These are phyloP conservation scores for Pagrus major DNA, from an alignment of 2,113 vertebrate species.

Conservation along the genomic window DNA sequence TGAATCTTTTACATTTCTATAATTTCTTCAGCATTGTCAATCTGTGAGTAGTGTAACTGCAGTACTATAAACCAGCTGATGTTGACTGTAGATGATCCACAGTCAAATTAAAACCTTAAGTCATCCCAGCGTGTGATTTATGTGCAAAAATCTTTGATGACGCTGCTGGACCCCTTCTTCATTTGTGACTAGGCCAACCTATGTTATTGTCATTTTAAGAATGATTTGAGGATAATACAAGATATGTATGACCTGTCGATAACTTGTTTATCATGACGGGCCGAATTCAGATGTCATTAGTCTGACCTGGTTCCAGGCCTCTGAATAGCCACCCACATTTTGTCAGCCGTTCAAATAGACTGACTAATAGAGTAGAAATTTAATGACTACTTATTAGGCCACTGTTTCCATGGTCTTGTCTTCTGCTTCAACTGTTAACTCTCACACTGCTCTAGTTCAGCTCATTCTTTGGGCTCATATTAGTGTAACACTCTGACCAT, in stretches of 20 bases:
- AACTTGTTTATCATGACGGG: too few species aligned
- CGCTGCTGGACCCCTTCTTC: too few species aligned
- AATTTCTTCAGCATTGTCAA: neutral
- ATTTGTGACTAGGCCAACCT: neutral
- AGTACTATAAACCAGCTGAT: neutral
- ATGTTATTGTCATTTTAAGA: too few species aligned
- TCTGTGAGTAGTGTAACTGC: neutral
- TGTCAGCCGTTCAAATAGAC: neutral
- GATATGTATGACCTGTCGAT: too few species aligned
- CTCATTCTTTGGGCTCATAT: slow-evolving; percentile 45
- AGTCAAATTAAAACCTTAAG: neutral
- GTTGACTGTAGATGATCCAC: neutral
- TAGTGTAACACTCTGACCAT: slow-evolving; percentile 51
- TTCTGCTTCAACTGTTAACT: neutral
- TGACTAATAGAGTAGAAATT: neutral
- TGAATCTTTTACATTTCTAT: neutral
- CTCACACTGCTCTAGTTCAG: neutral
- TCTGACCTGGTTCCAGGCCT: neutral
- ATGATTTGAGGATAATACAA: too few species aligned
- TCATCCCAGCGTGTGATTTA: too few species aligned
- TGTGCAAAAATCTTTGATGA: too few species aligned
- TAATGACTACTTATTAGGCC: neutral
- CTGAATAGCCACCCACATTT: neutral
- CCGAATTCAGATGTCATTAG: too few species aligned
- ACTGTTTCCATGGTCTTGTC: neutral